These are phyloP conservation scores for Ctenicera cuprea DNA, from an alignment of 2,888 invertebrate genomes.

Conservation along the genomic window DNA sequence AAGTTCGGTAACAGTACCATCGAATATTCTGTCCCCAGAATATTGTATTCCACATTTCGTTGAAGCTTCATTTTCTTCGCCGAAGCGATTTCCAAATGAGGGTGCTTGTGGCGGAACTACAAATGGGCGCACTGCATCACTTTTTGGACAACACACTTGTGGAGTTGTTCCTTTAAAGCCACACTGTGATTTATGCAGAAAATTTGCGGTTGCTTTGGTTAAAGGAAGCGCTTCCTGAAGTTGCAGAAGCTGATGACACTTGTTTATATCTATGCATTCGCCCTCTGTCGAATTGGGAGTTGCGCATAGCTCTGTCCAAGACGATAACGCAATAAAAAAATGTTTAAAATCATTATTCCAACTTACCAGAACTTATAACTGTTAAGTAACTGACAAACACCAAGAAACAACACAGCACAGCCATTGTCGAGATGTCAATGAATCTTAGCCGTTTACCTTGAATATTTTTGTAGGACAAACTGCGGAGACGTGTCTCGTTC, in stretches of 20 bases:
- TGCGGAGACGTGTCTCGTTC: background rate
- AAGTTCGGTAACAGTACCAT: slow-evolving; percentile 76
- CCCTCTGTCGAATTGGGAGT: slow-evolving; percentile 72
- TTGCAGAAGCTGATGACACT: slow-evolving; percentile 70
- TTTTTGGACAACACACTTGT: slow-evolving; percentile 73
- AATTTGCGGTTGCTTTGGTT: slow-evolving; percentile 66
- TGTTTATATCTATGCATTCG: slow-evolving; percentile 72
- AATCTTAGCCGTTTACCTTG: slow-evolving; percentile 22
- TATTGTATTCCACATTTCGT: slow-evolving; percentile 75
- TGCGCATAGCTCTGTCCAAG: slow-evolving; percentile 64
- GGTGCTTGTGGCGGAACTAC: background rate
- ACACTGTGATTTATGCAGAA: slow-evolving; percentile 74
- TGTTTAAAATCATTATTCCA: background rate
- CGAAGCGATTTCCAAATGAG: slow-evolving; percentile 16
- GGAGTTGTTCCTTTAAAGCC: slow-evolving; percentile 73
- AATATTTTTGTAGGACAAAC: slow-evolving; percentile 8
- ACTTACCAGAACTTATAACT: slow-evolving; percentile 7
- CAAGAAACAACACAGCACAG: background rate
- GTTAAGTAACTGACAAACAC: slow-evolving; percentile 1
- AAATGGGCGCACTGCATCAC: slow-evolving; percentile 6
- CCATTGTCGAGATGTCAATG: slow-evolving; percentile 15
- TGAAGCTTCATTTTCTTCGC: slow-evolving; percentile 48
- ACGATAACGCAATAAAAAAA: background rate
- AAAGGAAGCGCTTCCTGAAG: slow-evolving; percentile 64
- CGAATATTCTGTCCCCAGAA: slow-evolving; percentile 77